Conservation (phyloP, 2,113 vertebrate species). For the Salvelinus alpinus region DNA sequence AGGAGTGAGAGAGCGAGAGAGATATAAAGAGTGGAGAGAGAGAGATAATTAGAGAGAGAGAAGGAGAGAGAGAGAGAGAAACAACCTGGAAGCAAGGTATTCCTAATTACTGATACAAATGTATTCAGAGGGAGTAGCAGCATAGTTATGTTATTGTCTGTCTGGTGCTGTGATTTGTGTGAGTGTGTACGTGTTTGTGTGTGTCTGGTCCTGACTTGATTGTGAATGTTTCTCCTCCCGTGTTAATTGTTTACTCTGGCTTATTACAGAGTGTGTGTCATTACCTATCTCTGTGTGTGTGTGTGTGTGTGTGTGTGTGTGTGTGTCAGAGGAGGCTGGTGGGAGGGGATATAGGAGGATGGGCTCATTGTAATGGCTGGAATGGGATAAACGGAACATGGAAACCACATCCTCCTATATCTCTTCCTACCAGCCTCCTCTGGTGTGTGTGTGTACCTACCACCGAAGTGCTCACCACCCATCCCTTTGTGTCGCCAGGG, state of each 20-base stretch:
- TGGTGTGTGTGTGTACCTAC: slow-evolving; percentile 28
- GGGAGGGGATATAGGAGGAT: too few species aligned
- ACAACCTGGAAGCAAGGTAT: slow-evolving; percentile 56
- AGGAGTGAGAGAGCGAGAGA: too few species aligned
- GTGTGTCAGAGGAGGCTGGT: too few species aligned
- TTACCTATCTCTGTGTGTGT: slow-evolving; percentile 41
- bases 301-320: too few species aligned
- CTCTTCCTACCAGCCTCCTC: too few species aligned
- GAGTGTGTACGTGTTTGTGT: slow-evolving; percentile 42
- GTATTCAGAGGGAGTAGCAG: slow-evolving; percentile 52
- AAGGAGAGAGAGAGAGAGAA: slow-evolving; percentile 10
- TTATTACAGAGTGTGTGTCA: slow-evolving; percentile 72
- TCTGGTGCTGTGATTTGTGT: slow-evolving; percentile 67
- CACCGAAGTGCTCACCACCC: slow-evolving; percentile 26
- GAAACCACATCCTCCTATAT: too few species aligned
- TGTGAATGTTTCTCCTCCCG: slow-evolving; percentile 62
- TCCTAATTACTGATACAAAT: slow-evolving; percentile 67
- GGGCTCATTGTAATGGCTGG: too few species aligned
- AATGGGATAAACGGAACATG: too few species aligned
- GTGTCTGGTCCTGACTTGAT: too few species aligned
- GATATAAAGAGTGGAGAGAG: slow-evolving; percentile 8
- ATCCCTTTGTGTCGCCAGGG: slow-evolving; percentile 16
- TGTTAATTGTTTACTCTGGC: slow-evolving; percentile 75
- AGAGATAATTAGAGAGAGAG: slow-evolving; percentile 19
- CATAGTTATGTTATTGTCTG: slow-evolving; percentile 66